Evolutionary conservation across 2,797 vertebrate genomes (phyloP).

Genomic region (Gorsachius magnificus): DNA sequence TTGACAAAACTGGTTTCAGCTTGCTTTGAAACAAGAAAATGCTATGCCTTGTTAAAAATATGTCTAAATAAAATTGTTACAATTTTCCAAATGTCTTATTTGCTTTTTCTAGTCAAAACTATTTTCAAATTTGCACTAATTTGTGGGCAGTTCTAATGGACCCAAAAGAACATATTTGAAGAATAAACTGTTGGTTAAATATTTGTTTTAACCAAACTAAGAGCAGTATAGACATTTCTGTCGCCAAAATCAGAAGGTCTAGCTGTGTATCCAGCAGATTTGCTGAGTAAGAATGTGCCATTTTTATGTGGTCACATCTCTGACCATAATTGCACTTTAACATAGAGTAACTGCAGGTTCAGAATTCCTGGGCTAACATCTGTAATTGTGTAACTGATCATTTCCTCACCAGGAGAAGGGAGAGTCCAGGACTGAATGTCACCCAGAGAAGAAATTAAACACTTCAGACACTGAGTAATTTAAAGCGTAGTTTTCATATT

Average conservation of each 20-base stretch:
- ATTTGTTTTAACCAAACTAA: background rate
- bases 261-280: background rate
- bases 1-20: background rate
- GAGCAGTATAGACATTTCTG: background rate
- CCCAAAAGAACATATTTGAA: background rate
- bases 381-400: conserved; percentile 54
- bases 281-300: conserved; percentile 52
- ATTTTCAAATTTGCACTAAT: conserved; percentile 7
- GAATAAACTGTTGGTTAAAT: background rate
- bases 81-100: background rate
- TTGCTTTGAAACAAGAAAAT: background rate
- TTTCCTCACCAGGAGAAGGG: conserved; percentile 50
- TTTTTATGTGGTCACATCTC: conserved; percentile 13
- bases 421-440: conserved; percentile 40
- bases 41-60: background rate
- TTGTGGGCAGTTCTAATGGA: background rate
- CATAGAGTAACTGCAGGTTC: conserved; percentile 28
- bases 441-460: conserved; percentile 64
- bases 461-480: conserved; percentile 33
- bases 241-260: background rate
- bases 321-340: conserved; percentile 21
- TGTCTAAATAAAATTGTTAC: background rate
- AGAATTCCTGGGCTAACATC: conserved; percentile 43
- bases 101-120: background rate
- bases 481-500: conserved; percentile 31